These are phyloP conservation scores for Apis dorsata DNA, from an alignment of 1,140 invertebrate species.

Conservation along the genomic window DNA sequence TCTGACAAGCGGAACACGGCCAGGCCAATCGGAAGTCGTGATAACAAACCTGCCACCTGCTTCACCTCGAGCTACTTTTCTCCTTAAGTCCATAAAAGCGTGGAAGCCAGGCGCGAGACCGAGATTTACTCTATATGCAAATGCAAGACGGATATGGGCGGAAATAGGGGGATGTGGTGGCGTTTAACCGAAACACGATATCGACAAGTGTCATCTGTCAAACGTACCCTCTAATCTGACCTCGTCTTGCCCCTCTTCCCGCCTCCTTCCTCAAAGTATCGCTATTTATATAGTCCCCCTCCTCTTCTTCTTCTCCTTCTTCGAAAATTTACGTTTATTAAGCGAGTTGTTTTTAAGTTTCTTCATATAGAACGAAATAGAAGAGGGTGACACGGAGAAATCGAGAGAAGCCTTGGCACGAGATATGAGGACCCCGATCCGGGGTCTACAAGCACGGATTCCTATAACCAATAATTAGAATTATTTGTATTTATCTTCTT, in stretches of 20 bases:
- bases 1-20: conserved; percentile 53
- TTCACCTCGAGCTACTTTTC: conserved; percentile 62
- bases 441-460: no score
- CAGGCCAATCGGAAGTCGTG: conserved; percentile 58
- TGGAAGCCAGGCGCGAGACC: conserved; percentile 30
- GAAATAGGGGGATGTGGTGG: conserved; percentile 63
- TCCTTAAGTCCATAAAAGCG: conserved; percentile 62
- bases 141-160: conserved; percentile 65
- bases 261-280: background rate
- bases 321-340: background rate
- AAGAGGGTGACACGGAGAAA: no score
- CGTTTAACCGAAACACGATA: conserved; percentile 70
- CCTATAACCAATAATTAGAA: no score
- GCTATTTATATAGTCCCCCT: background rate
- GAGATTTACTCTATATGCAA: conserved; percentile 68
- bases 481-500: no score
- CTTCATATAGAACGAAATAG: no score
- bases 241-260: background rate
- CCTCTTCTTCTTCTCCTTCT: no score
- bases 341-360: background rate
- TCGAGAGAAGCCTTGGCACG: no score
- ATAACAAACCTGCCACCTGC: conserved; percentile 55
- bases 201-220: conserved; percentile 72
- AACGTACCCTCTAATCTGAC: conserved; percentile 60
- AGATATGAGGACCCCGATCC: no score